phyloP scores from a whole-genome alignment of 2,113 vertebrate genomes.

The Eonycteris spelaea region DNA sequence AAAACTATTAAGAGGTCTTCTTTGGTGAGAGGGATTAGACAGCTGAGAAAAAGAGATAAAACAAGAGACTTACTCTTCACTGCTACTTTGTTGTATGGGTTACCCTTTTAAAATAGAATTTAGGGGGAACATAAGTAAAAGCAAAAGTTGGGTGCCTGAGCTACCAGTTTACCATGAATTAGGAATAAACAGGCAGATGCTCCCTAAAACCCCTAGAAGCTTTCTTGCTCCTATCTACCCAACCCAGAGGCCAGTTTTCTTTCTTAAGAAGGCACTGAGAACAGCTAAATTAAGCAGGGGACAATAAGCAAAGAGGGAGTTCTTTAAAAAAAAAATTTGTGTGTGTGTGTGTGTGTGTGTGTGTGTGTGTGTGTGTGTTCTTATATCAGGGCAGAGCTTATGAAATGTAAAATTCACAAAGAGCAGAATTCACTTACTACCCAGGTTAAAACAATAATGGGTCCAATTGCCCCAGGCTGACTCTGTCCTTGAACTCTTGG shows the following conservation, averaged over 20 bases:
- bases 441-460: neutral
- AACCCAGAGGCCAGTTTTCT: neutral
- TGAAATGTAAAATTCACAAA: neutral
- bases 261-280: neutral
- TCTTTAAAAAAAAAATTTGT: no score
- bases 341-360: no score
- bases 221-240: neutral
- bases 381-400: neutral
- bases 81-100: neutral
- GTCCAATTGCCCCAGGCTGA: neutral
- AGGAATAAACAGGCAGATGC: neutral
- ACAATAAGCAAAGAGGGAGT: neutral
- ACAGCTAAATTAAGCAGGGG: neutral
- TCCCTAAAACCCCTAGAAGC: neutral
- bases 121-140: neutral
- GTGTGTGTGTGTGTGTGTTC: no score
- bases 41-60: neutral
- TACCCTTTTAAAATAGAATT: neutral
- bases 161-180: neutral
- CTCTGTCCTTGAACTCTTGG: neutral
- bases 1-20: neutral
- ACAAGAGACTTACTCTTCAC: neutral
- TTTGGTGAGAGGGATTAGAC: neutral
- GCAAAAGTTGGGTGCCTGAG: neutral
- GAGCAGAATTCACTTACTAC: neutral